phyloP scores from a whole-genome alignment of 1,140 invertebrate species.

The Melipona quadrifasciata region DNA sequence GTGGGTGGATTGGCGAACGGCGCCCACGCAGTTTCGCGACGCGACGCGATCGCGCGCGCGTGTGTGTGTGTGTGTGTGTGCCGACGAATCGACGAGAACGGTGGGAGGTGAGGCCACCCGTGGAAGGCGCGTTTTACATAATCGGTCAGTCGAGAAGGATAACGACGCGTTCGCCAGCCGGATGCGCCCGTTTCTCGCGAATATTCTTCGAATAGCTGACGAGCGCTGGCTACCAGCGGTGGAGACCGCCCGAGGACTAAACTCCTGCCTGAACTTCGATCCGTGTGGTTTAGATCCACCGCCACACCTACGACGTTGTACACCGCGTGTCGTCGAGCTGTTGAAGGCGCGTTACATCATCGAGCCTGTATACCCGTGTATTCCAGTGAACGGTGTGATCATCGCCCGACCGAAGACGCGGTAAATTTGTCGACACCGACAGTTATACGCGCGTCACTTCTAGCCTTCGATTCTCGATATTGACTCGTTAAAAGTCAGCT shows the following conservation, averaged over 20 bases:
- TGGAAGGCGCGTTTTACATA: constrained; percentile 66
- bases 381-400: constrained; percentile 33
- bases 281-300: constrained; percentile 6
- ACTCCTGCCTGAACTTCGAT: constrained; percentile 15
- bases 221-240: background rate
- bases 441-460: too few relatives aligned
- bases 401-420: background rate
- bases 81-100: constrained; percentile 35
- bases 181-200: constrained; percentile 44
- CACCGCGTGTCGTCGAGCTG: constrained; percentile 4
- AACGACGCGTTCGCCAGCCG: constrained; percentile 56
- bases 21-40: constrained; percentile 57
- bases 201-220: constrained; percentile 27
- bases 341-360: constrained; percentile 15
- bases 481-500: too few relatives aligned
- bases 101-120: constrained; percentile 61
- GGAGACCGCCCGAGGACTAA: background rate
- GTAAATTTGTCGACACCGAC: background rate
- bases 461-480: too few relatives aligned
- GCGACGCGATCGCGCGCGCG: too few relatives aligned
- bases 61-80: background rate
- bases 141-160: constrained; percentile 54
- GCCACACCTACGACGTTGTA: constrained; percentile 30
- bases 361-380: background rate
- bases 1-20: constrained; percentile 54